A percentile compares a stretch with the other conserved stretches of the same genome.
Evolutionary conservation across 2,797 vertebrate genomes (phyloP).

Genomic region (Anas georgica): DNA sequence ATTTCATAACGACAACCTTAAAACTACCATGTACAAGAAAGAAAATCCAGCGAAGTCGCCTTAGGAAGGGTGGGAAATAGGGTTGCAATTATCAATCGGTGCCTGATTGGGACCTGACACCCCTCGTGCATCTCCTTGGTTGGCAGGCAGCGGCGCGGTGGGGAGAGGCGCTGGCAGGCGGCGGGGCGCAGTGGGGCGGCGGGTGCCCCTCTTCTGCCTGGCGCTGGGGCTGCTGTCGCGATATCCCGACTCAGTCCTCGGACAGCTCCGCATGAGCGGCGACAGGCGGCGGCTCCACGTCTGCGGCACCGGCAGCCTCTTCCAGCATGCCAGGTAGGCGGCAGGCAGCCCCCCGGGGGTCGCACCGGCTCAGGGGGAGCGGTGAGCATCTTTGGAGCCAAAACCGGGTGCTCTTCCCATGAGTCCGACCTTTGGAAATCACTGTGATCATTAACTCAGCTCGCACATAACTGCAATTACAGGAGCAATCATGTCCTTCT

Average conservation of each 20-base stretch:
- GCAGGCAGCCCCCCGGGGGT: no score
- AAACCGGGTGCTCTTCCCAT: not conserved
- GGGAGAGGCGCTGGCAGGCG: not conserved
- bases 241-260: slow-evolving; percentile 75
- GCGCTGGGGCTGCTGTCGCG: slow-evolving; percentile 75
- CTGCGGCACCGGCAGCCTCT: slow-evolving; percentile 71
- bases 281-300: slow-evolving; percentile 68
- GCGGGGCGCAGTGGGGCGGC: not conserved
- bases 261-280: slow-evolving; percentile 75
- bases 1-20: not conserved
- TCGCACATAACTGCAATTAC: not conserved
- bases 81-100: not conserved
- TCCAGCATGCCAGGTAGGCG: slow-evolving; percentile 74
- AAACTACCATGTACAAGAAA: not conserved
- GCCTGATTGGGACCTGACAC: no score
- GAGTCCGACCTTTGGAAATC: not conserved
- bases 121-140: not conserved
- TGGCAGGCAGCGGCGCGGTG: not conserved
- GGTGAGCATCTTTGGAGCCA: no score
- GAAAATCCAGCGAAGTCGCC: not conserved
- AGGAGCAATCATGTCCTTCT: not conserved
- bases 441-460: not conserved
- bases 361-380: no score
- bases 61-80: no score
- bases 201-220: slow-evolving; percentile 64